A percentile compares a stretch with the other conserved stretches of the same genome.
Conservation (phyloP, 2,113 vertebrate genomes). For the Cygnus buccinator region DNA sequence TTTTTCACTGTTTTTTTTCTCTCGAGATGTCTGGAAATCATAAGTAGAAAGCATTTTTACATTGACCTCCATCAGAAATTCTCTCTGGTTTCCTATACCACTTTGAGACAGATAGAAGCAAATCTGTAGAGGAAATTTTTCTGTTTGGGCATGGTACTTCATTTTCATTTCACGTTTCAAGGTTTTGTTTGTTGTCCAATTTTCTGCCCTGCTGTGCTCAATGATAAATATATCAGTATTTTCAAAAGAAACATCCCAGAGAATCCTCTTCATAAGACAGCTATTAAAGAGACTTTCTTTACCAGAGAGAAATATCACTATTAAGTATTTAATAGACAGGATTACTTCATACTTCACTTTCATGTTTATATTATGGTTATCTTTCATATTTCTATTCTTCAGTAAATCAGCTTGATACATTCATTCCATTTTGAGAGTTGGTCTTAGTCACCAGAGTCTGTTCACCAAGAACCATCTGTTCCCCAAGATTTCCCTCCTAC, state of each 20-base stretch:
- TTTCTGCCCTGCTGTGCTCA: background rate
- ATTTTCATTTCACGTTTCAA: background rate
- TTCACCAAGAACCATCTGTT: slow-evolving; percentile 66
- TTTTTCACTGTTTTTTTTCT: background rate
- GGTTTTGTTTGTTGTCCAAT: background rate
- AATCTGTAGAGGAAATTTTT: background rate
- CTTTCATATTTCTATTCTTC: slow-evolving; percentile 32
- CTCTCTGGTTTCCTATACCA: background rate
- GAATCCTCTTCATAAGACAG: background rate
- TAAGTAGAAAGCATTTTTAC: rapidly evolving
- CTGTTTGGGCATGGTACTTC: background rate
- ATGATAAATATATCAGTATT: background rate
- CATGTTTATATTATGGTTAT: background rate
- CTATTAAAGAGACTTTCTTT: slow-evolving; percentile 29
- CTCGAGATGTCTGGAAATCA: background rate
- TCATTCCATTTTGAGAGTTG: background rate
- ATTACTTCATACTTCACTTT: background rate
- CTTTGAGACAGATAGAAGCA: rapidly evolving
- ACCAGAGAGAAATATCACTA: background rate
- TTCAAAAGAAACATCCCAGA: slow-evolving; percentile 10
- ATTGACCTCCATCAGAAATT: background rate
- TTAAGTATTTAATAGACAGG: background rate
- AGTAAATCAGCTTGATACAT: slow-evolving; percentile 33
- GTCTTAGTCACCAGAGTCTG: slow-evolving; percentile 54
- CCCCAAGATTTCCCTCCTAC: slow-evolving; percentile 53